A percentile compares a stretch with the other conserved stretches of the same genome.
Conservation (phyloP, 2,797 vertebrate species). For the Nothura maculosa region DNA sequence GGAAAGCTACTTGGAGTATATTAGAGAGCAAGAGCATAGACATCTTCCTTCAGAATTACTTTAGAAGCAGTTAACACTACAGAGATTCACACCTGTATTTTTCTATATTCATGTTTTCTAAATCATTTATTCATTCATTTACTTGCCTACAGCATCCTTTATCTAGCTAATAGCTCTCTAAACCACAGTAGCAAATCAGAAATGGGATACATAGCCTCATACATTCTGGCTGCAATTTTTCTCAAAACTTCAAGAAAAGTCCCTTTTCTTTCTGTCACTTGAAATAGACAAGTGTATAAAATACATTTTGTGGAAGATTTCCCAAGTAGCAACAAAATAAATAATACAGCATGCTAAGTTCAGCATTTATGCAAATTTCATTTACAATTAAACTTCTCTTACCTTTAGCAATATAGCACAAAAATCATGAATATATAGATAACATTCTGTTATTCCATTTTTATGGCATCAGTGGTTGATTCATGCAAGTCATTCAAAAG, state of each 20-base stretch:
- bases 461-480: not conserved
- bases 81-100: fast-evolving
- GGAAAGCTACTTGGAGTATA: not conserved
- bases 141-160: not conserved
- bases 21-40: not conserved
- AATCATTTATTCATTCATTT: not conserved
- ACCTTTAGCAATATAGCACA: not conserved
- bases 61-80: not conserved
- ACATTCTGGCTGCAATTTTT: not conserved
- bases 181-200: not conserved
- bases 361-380: not conserved
- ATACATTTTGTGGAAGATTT: not conserved
- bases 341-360: not conserved
- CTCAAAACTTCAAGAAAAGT: not conserved
- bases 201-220: not conserved
- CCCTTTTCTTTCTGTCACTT: not conserved
- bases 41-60: not conserved
- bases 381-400: not conserved
- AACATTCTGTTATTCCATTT: not conserved
- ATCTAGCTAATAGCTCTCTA: not conserved
- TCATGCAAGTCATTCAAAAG: not conserved
- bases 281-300: not conserved
- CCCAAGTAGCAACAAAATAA: not conserved
- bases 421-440: not conserved
- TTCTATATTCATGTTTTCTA: not conserved